Evolutionary conservation across 2,113 vertebrate genomes (phyloP), one percentile per base, ranked within the genome.

Genomic region (Stigmatopora argus): DNA sequence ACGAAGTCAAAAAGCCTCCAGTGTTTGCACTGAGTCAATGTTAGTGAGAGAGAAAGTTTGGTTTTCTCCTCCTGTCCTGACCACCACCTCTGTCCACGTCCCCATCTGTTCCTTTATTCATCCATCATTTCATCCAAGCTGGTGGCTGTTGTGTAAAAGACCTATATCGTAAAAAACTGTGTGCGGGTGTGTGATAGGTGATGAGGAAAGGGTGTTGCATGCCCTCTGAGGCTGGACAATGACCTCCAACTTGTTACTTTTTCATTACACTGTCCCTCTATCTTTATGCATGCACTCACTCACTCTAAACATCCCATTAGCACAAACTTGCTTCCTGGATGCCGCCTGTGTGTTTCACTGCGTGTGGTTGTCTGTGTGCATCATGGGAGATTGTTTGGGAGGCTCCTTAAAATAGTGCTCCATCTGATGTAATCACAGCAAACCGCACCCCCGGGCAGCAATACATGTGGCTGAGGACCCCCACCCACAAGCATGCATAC

Each of bases 191-290:
- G 57, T 19, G 60, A 38, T 26, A 56, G 55, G 21, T 49, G 59
- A 35, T 18, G 38, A 21, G 21, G n/a, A 41, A 19, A 17, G n/a
- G 67, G 52, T 68, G 45, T 9, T 44, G 41, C 14, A 49, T 10
- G 13, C 34, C 15, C 83, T 89, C 86, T 89, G 84, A 90, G 84
- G 84, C 75, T 68, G 71, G 85, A 87, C 85, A 85, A 83, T 88
- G 85, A 89, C 83, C 88, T 89, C 74, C 59, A 84, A 87, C 85
- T 84, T 89, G 83, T 79, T 79, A 59, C 64, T 75, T 78, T 79
- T 71, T 76, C 45, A 64, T 51, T 13, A 5, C 67, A 44, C 52
- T 56, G 19, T 68, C 69, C 26, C 67, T 74, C 53, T 58, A 45
- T 64, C 60, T 71, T 53, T 34, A 47, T 48, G 62, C 67, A 71